Evolutionary conservation across 1,140 invertebrate genomes (phyloP).

Genomic region (Temnothorax nylanderi): DNA sequence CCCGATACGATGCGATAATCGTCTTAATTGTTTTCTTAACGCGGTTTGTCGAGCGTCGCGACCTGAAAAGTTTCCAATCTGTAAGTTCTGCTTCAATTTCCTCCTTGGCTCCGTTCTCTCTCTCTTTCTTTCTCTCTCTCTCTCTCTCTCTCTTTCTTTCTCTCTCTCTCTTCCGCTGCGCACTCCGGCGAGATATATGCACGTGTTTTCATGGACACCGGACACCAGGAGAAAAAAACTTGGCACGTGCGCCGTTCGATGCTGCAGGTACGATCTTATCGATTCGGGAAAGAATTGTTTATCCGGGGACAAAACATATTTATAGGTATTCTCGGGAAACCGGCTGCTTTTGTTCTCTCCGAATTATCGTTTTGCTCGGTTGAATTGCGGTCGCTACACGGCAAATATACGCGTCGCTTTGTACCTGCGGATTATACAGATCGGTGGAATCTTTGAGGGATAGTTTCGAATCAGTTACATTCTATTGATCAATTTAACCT

Average conservation of each 20-base stretch:
- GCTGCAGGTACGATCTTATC: constrained; percentile 62
- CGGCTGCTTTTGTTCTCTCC: background rate
- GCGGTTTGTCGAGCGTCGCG: background rate
- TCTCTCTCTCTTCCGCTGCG: background rate
- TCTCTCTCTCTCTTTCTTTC: background rate
- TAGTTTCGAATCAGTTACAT: background rate
- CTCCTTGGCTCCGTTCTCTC: background rate
- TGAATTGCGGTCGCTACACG: background rate
- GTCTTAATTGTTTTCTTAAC: background rate
- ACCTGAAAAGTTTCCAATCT: background rate
- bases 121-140: background rate
- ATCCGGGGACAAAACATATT: constrained; percentile 26
- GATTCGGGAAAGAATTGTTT: constrained; percentile 59
- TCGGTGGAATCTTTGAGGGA: background rate
- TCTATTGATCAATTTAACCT: background rate
- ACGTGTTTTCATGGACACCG: constrained; percentile 12
- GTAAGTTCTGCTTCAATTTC: constrained; percentile 24
- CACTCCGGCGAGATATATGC: constrained; percentile 1
- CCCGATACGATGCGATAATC: background rate
- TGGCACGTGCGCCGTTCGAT: constrained; percentile 49
- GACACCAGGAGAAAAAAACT: constrained; percentile 25
- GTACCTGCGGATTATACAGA: background rate
- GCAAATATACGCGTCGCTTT: background rate
- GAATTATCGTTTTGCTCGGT: background rate
- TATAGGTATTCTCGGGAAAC: background rate